Conservation (phyloP, 2,113 vertebrate genomes). For the Cyanoramphus novaezelandiae region DNA sequence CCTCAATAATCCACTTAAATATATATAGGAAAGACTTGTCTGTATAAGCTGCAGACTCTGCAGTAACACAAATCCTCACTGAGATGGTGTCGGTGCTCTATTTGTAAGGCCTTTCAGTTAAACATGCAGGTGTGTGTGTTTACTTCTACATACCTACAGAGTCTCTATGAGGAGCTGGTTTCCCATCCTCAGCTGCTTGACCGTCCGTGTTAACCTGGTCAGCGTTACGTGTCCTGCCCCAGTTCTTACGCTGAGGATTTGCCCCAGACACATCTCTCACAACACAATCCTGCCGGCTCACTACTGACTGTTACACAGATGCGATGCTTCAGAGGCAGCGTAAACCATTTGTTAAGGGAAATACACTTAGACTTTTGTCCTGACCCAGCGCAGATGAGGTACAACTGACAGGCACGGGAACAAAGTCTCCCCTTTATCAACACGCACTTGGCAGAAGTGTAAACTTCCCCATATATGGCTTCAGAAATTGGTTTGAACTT, state of each 20-base stretch:
- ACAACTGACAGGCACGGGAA: slow-evolving; percentile 33
- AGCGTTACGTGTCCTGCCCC: rapidly evolving
- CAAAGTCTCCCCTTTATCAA: slow-evolving; percentile 65
- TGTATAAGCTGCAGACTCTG: background rate
- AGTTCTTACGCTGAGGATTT: background rate
- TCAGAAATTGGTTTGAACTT: slow-evolving; percentile 15
- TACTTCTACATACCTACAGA: background rate
- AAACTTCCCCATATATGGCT: slow-evolving; percentile 41
- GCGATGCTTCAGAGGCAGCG: background rate
- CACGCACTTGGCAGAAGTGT: slow-evolving; percentile 1
- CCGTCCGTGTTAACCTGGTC: background rate
- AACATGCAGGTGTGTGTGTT: background rate
- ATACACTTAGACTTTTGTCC: slow-evolving; percentile 30
- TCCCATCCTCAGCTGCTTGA: background rate
- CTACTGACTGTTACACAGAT: background rate
- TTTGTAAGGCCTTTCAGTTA: background rate
- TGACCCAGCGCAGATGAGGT: background rate
- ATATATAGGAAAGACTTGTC: background rate
- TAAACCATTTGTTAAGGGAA: background rate
- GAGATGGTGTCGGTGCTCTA: background rate
- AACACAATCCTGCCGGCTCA: background rate
- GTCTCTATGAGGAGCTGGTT: background rate
- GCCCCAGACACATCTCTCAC: background rate
- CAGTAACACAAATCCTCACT: background rate
- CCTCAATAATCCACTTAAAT: background rate